phyloP scores from a whole-genome alignment of 2,888 invertebrate species.

The Prosopocoilus inquinatus region DNA sequence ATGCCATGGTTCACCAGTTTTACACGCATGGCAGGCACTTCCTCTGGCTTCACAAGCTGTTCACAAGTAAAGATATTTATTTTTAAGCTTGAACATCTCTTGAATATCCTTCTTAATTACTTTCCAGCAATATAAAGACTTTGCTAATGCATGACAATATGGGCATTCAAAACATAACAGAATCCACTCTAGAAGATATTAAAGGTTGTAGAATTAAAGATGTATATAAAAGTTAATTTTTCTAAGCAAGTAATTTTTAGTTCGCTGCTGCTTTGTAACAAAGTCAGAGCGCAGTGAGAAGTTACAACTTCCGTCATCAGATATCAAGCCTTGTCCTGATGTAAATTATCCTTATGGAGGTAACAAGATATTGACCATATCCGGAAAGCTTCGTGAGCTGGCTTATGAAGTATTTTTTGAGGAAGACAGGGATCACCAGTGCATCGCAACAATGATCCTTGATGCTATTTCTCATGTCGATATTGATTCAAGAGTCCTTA shows the following conservation, averaged over 20 bases:
- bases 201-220: slow-evolving; percentile 56
- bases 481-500: slow-evolving; percentile 71
- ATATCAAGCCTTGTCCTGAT: slow-evolving; percentile 56
- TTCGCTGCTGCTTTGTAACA: slow-evolving; percentile 86
- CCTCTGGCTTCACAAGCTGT: slow-evolving; percentile 75
- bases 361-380: slow-evolving; percentile 61
- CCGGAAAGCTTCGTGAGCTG: slow-evolving; percentile 73
- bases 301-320: slow-evolving; percentile 51
- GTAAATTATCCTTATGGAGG: slow-evolving; percentile 68
- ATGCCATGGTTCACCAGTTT: slow-evolving; percentile 81
- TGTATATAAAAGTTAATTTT: neutral
- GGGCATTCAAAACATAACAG: slow-evolving; percentile 53
- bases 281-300: slow-evolving; percentile 65
- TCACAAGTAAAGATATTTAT: slow-evolving; percentile 60
- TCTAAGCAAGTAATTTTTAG: slow-evolving; percentile 46
- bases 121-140: slow-evolving; percentile 42
- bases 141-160: slow-evolving; percentile 52
- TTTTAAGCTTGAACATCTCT: slow-evolving; percentile 4
- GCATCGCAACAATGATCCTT: slow-evolving; percentile 81
- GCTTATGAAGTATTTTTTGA: slow-evolving; percentile 84
- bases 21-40: slow-evolving; percentile 80
- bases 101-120: slow-evolving; percentile 6
- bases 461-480: slow-evolving; percentile 81
- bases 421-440: slow-evolving; percentile 77
- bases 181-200: slow-evolving; percentile 70